Evolutionary conservation across 2,113 vertebrate species (phyloP).

Genomic region (Fregata magnificens): DNA sequence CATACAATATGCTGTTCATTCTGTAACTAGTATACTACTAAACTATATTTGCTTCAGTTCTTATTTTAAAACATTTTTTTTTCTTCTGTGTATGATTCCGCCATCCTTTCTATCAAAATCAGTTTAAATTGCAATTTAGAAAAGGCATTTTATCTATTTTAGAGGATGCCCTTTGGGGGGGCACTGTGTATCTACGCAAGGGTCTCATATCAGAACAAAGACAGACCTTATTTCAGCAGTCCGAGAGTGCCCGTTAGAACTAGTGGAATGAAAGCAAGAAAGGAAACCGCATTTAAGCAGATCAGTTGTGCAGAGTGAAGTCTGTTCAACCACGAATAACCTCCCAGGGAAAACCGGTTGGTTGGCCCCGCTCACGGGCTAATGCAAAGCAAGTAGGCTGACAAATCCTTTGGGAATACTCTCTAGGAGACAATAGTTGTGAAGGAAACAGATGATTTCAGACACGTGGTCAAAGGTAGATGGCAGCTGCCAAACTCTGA

Average conservation of each 20-base stretch:
- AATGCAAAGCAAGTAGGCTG: neutral
- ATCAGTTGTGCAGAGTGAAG: neutral
- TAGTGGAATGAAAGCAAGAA: neutral
- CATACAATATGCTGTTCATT: constrained; percentile 86
- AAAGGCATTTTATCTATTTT: neutral
- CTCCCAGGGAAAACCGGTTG: neutral
- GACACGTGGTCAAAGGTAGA: neutral
- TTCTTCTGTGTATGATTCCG: neutral
- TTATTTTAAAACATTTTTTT: constrained; percentile 47
- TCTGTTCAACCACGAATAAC: neutral
- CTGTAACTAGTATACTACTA: constrained; percentile 74
- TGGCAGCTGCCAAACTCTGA: neutral
- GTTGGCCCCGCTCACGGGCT: neutral
- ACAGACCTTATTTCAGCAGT: neutral
- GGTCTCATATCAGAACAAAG: constrained; percentile 64
- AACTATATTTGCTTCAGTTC: constrained; percentile 61
- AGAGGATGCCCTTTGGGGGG: neutral
- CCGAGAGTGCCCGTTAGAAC: neutral
- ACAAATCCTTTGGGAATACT: neutral
- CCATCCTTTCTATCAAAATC: neutral
- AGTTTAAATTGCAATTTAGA: neutral
- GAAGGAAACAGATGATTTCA: neutral
- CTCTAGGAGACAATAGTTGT: neutral
- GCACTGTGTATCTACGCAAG: neutral
- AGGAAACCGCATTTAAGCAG: neutral